Conservation (phyloP, 2,113 vertebrate species). For the Chaenogobius annularis region DNA sequence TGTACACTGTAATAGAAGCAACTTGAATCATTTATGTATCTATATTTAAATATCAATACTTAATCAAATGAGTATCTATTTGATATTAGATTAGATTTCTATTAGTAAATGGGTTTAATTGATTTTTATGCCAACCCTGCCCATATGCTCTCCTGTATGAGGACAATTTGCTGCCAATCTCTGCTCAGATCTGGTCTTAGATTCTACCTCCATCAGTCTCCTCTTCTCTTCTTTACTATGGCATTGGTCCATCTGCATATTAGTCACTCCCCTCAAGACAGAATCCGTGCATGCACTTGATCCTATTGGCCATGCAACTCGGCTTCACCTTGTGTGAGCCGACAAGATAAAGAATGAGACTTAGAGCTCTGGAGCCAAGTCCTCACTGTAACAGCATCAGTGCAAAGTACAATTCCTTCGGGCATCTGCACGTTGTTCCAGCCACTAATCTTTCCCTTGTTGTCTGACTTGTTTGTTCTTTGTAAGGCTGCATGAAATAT, state of each 20-base stretch:
- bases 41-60: too few species aligned
- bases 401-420: slow-evolving; percentile 46
- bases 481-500: slow-evolving; percentile 17
- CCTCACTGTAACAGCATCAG: slow-evolving; percentile 31
- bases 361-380: slow-evolving; percentile 54
- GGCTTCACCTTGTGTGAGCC: slow-evolving; percentile 60
- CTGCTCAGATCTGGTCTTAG: not conserved
- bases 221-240: slow-evolving; percentile 14
- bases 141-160: too few species aligned
- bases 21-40: too few species aligned
- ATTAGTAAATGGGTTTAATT: too few species aligned
- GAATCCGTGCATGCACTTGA: slow-evolving; percentile 50
- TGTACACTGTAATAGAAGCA: too few species aligned
- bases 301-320: slow-evolving; percentile 57
- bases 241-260: slow-evolving; percentile 28
- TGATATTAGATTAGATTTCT: too few species aligned
- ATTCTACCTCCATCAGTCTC: slow-evolving; percentile 41
- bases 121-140: too few species aligned
- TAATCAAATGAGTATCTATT: too few species aligned
- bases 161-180: too few species aligned
- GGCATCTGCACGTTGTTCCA: slow-evolving; percentile 44
- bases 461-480: slow-evolving; percentile 29
- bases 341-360: slow-evolving; percentile 51
- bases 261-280: slow-evolving; percentile 52
- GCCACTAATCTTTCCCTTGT: slow-evolving; percentile 35